These are phyloP conservation scores for Hyperopisus bebe DNA, from an alignment of 2,113 vertebrate species.

Conservation along the genomic window DNA sequence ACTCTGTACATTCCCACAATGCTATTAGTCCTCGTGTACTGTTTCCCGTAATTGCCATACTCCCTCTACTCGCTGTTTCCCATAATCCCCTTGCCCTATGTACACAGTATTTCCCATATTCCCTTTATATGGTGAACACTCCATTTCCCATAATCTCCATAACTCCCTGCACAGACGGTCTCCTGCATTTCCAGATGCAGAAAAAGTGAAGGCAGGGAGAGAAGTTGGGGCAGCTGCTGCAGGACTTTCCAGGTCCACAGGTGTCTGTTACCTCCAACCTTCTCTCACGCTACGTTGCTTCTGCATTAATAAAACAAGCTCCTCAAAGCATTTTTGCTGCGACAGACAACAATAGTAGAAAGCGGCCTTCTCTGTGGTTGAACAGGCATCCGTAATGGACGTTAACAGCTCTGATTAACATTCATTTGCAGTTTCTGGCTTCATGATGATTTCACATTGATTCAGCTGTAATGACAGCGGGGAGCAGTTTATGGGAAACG, in stretches of 20 bases:
- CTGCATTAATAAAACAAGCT: not conserved
- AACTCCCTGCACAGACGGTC: not conserved
- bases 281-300: not conserved
- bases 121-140: not conserved
- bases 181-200: not conserved
- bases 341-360: slow-evolving; percentile 30
- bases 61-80: not conserved
- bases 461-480: slow-evolving; percentile 66
- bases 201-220: not conserved
- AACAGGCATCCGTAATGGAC: slow-evolving; percentile 62
- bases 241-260: not conserved
- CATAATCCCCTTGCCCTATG: not conserved
- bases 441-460: slow-evolving; percentile 57
- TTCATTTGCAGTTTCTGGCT: slow-evolving; percentile 63
- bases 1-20: not conserved
- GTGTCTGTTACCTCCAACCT: not conserved
- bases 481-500: slow-evolving; percentile 65
- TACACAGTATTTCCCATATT: not conserved
- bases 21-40: not conserved
- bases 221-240: not conserved
- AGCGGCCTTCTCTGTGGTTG: slow-evolving; percentile 47
- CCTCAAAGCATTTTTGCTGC: not conserved
- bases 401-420: slow-evolving; percentile 73
- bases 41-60: not conserved
- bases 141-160: not conserved